Conservation (phyloP, 30 jellyfish, hydroid and myxozoan species). For the Aurelia aurita region DNA sequence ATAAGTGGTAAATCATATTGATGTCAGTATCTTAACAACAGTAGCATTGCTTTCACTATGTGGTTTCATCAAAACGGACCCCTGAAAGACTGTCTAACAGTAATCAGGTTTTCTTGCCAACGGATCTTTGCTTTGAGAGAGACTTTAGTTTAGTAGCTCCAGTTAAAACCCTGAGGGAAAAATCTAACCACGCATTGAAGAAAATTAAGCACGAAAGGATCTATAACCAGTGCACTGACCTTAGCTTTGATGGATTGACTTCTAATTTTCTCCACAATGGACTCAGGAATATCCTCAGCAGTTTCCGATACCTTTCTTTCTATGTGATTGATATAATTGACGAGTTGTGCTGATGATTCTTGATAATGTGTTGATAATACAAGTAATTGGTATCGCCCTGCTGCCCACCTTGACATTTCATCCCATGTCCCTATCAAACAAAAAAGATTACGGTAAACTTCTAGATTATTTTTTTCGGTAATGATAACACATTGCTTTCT, state of each 20-base stretch:
- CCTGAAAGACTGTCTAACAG: too few relatives aligned
- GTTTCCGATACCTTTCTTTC: constrained; percentile 70
- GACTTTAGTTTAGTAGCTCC: too few relatives aligned
- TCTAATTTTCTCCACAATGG: constrained; percentile 67
- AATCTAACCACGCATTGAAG: too few relatives aligned
- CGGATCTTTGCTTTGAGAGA: too few relatives aligned
- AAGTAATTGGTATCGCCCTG: constrained; percentile 84
- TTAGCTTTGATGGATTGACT: constrained; percentile 78
- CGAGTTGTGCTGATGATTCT: constrained; percentile 73
- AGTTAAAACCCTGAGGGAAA: too few relatives aligned
- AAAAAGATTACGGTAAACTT: not conserved
- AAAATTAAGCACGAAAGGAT: too few relatives aligned
- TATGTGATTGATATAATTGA: constrained; percentile 55
- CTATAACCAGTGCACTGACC: constrained; percentile 31
- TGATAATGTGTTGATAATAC: constrained; percentile 80
- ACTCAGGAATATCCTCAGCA: constrained; percentile 73
- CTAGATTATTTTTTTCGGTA: not conserved
- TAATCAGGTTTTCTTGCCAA: too few relatives aligned
- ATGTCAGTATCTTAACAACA: too few relatives aligned
- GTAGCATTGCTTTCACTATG: too few relatives aligned
- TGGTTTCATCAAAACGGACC: too few relatives aligned
- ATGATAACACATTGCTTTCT: too few relatives aligned
- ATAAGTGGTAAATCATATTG: too few relatives aligned
- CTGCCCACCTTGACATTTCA: constrained; percentile 80
- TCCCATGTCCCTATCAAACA: constrained; percentile 74